Evolutionary conservation across 2,888 invertebrate genomes (phyloP), one percentile per base, ranked within the genome.

Genomic region (Phyllotreta cruciferae): DNA sequence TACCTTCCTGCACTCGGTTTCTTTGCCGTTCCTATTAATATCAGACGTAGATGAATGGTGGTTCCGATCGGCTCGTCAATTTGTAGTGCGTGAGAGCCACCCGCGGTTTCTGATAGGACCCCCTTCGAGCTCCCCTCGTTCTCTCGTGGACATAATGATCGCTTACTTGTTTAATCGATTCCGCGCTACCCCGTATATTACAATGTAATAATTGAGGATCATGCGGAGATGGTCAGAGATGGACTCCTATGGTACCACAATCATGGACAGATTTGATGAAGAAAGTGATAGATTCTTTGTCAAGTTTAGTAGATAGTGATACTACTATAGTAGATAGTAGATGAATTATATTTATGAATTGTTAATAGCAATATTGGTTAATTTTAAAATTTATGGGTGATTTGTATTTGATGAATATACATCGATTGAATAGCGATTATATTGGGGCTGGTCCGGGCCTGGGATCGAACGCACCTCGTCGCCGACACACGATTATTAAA

Each of bases 131-230:
- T 36, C 66, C 63, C 55, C 57, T 55, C 50, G 24, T 36, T 42
- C 53, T 62, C 45, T 45, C 64, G 70, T 66, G 68, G 71, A 73
- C 71, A 71, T 73, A 74, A 74, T 73, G 73, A 75, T 74, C 70
- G 69, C 67, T 68, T 72, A 72, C 73, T 75, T 74, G 74, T 75
- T 75, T 77, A 77, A 77, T 77, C 74, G 77, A 77, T 77, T 75
- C 66, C 71, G 70, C 71, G 70, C 73, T 69, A 70, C 70, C 66
- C 64, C 70, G 73, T 73, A 70, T 73, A 73, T 74, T 74, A 72
- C 52, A 37, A 52, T 50, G 6, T 44, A 47, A 38, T 11, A 60
- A 60, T 37, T 37, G 52, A n/a, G 70, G 67, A 69, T 65, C 70
- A 67, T 69, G 69, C 68, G 70, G 71, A 67, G 66, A 66, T 66